phyloP scores from a whole-genome alignment of 2,113 vertebrate species.

The Ia io region DNA sequence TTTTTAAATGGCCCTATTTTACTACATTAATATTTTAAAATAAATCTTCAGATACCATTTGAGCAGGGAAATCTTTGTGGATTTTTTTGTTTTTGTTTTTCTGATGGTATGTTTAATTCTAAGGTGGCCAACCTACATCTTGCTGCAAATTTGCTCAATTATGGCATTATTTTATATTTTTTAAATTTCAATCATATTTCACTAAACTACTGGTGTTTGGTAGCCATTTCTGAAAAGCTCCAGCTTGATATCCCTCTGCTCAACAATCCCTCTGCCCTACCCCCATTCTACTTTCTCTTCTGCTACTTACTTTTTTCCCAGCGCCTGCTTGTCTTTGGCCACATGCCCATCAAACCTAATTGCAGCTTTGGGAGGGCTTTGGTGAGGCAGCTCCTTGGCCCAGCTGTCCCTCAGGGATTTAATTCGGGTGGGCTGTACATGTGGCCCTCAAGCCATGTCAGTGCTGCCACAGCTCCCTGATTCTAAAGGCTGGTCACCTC shows the following conservation, averaged over 20 bases:
- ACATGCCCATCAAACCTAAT: conserved; percentile 85
- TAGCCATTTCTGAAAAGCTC: conserved; percentile 61
- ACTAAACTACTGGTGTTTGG: not conserved
- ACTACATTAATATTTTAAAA: not conserved
- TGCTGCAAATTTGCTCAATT: conserved; percentile 29
- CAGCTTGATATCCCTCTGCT: conserved; percentile 51
- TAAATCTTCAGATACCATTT: conserved; percentile 6
- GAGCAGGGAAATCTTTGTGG: not conserved
- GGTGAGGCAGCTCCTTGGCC: conserved; percentile 72
- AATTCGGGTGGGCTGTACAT: conserved; percentile 72
- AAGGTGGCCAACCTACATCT: not conserved
- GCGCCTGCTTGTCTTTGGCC: conserved; percentile 81
- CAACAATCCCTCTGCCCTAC: not conserved
- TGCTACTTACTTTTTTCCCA: conserved; percentile 44
- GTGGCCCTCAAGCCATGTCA: conserved; percentile 84
- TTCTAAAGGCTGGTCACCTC: conserved; percentile 77
- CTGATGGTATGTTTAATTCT: not conserved
- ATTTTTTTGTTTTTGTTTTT: not conserved
- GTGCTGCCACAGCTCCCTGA: conserved; percentile 67
- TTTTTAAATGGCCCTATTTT: conserved; percentile 33
- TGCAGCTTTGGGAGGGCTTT: conserved; percentile 82
- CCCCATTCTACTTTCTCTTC: conserved; percentile 71
- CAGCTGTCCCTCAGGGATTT: conserved; percentile 72
- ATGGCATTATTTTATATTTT: conserved; percentile 1
- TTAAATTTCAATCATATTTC: not conserved